Evolutionary conservation across 2,888 invertebrate genomes (phyloP), one percentile per base, ranked within the genome.

Genomic region (Aplocera efformata): DNA sequence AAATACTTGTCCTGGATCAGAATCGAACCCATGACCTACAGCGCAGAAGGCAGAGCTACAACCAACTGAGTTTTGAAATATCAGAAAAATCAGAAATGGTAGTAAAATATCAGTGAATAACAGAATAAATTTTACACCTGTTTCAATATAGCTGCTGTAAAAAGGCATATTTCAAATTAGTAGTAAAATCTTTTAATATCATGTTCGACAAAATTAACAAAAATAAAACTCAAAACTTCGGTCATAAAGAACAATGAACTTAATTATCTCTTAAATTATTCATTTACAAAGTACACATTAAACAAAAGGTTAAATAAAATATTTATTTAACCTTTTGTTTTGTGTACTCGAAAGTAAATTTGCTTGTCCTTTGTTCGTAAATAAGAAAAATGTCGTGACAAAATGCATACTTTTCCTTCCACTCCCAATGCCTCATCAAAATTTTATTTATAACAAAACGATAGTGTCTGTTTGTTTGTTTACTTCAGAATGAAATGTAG

Each of bases 211-310:
- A n/a, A n/a, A n/a, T n/a, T n/a, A n/a, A n/a, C n/a, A n/a, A n/a
- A 23, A 6, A 6, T 26, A 26, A 10, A 10, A 8, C 9, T 6
- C 13, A 2, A 17, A 17, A 3, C 3, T 17, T 17, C 35, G 36
- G 36, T 42, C 38, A 6, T 42, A 32, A 40, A 43, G 46, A 49
- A 54, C 51, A 66, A 62, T 65, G 67, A 57, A 63, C 62, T 64
- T 74, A 77, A 79, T 79, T 72, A 78, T 54, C 64, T 52, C 60
- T 67, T 54, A 76, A 79, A 77, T 77, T 72, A 79, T 73, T 79
- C 79, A 75, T 81, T 78, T 78, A 67, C 77, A 58, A 64, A 71
- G 59, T 58, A 66, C 56, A 69, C 61, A 60, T 61, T 56, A 53
- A 53, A 65, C 67, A 70, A 72, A 69, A 60, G 57, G 40, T 59